These are phyloP conservation scores for Halisarca cf. caerulea DNA, from an alignment of 37 sponge, comb jelly and placozoan genomes.

Conservation along the genomic window DNA sequence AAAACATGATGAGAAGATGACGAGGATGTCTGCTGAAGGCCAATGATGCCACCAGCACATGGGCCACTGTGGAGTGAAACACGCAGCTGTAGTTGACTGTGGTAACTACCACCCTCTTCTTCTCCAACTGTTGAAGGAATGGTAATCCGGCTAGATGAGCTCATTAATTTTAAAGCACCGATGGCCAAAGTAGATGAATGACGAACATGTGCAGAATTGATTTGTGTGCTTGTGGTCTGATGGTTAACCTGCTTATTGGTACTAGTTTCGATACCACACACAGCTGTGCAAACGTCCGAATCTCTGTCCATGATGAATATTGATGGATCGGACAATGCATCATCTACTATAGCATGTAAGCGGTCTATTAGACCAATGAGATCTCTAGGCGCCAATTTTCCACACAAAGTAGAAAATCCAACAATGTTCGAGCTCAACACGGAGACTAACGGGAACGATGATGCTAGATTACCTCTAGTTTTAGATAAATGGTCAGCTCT, in stretches of 20 bases:
- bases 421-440: slow-evolving; percentile 56
- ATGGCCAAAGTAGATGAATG: slow-evolving; percentile 57
- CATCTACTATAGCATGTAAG: slow-evolving; percentile 60
- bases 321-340: slow-evolving; percentile 45
- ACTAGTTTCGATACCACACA: slow-evolving; percentile 24
- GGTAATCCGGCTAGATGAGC: slow-evolving; percentile 28
- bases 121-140: slow-evolving; percentile 21
- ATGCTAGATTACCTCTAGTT: neutral
- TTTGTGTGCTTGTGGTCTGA: too few species aligned
- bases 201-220: slow-evolving; percentile 2
- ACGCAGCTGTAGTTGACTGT: slow-evolving; percentile 64
- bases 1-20: slow-evolving; percentile 38
- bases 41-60: slow-evolving; percentile 65
- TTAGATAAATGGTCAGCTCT: neutral
- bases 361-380: slow-evolving; percentile 58
- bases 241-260: too few species aligned
- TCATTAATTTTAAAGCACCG: slow-evolving; percentile 61
- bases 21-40: slow-evolving; percentile 32
- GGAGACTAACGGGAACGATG: neutral
- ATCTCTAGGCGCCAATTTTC: slow-evolving; percentile 57
- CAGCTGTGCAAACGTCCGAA: slow-evolving; percentile 67
- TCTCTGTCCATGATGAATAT: slow-evolving; percentile 64
- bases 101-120: neutral
- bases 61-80: slow-evolving; percentile 74
- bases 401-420: slow-evolving; percentile 51